Evolutionary conservation across 2,888 invertebrate genomes (phyloP), one percentile per base, ranked within the genome.

Genomic region (Lypha dubia): DNA sequence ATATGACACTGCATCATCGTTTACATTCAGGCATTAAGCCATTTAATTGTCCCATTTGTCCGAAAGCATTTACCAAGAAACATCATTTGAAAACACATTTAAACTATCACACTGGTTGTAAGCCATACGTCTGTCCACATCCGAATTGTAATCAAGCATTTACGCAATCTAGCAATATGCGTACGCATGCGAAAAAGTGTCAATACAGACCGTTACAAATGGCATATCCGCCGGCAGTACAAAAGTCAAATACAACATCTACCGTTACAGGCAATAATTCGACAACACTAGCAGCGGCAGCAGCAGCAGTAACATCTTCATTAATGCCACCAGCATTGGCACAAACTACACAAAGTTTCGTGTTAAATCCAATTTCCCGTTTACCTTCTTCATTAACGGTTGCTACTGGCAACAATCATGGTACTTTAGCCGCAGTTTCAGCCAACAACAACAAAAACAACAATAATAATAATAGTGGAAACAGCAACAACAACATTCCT

Each of bases 81-180:
- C 96, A 96, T 89, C 97, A 97, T 88, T 93, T 97, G 56, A 96
- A 96, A 91, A 96, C 96, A 0, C 97, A 97, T 90, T 93, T 97
- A 89, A 96, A 97, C 91, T 96, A 96, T 90, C 97, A 97, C 91
- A 96, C 96, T 0, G 97, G 97, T 0, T 94, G 95, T 71, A 96
- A 97, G 89, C 97, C 97, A 0, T 97, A 97, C 90, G 93, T 94
- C n/a, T 95, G 95, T 88, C 93, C 94, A 24, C 93, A 93, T 91
- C 93, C 89, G 79, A 94, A 94, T 87, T 97, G 97, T 90, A 95
- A 95, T 15, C 93, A 96, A 49, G 94, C 95, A 13, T 97, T 97
- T 90, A 96, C 96, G 0, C 97, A 97, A 91, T 96, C 96, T 63
- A 96, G 96, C 87, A 97, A 97, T 89, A 97, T 97, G 97, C 93